Evolutionary conservation across 2,113 vertebrate genomes (phyloP).

Genomic region (Scomber scombrus): DNA sequence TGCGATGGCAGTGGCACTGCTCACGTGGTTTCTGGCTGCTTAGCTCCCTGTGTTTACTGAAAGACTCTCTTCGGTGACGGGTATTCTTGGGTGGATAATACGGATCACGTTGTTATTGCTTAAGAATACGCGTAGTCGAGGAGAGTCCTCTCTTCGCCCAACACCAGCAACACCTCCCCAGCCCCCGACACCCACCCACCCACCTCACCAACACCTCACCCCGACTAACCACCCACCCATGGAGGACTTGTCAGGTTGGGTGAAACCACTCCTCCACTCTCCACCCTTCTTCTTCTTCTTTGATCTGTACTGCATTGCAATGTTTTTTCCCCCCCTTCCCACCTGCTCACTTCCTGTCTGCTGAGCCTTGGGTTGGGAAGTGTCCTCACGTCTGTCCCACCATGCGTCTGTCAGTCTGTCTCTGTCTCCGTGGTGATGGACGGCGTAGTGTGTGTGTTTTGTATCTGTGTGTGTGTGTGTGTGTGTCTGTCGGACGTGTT

Average conservation of each 20-base stretch:
- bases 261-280: constrained; percentile 43
- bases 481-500: constrained; percentile 51
- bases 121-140: constrained; percentile 99
- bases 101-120: constrained; percentile 99
- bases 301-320: constrained; percentile 42
- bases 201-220: constrained; percentile 50
- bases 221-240: constrained; percentile 39
- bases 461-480: constrained; percentile 14
- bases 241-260: constrained; percentile 65
- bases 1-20: constrained; percentile 63
- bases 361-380: background rate
- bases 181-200: constrained; percentile 60
- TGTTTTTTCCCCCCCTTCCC: background rate
- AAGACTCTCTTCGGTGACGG: constrained; percentile 99
- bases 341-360: constrained; percentile 38
- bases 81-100: constrained; percentile 99
- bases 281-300: constrained; percentile 29
- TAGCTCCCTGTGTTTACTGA: constrained; percentile 78
- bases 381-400: constrained; percentile 44
- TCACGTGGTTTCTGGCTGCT: constrained; percentile 78
- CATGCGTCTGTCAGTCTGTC: constrained; percentile 56
- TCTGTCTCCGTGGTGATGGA: constrained; percentile 61
- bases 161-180: constrained; percentile 64
- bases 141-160: constrained; percentile 97
- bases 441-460: constrained; percentile 6